phyloP scores from a whole-genome alignment of 2,888 invertebrate genomes.

The Xestia rhomboidea region DNA sequence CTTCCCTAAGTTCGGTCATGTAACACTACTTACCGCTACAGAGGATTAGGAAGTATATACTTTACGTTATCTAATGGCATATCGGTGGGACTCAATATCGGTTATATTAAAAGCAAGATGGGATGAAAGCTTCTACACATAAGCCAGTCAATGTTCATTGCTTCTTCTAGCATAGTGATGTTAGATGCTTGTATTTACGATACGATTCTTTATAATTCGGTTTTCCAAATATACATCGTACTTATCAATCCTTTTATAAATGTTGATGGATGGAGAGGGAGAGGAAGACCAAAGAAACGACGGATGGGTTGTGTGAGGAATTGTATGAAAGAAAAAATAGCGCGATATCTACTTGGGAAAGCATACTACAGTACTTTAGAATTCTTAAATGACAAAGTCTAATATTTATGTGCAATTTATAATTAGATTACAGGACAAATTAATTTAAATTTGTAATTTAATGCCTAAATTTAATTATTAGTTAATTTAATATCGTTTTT shows the following conservation, averaged over 20 bases:
- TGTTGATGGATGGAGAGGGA: too few relatives aligned
- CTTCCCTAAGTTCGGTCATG: slow-evolving; percentile 30
- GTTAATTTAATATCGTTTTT: too few relatives aligned
- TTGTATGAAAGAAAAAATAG: too few relatives aligned
- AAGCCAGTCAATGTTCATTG: neutral
- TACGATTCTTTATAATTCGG: neutral
- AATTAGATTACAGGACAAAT: too few relatives aligned
- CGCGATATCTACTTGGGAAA: too few relatives aligned
- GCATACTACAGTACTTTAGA: too few relatives aligned
- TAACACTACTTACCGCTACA: slow-evolving; percentile 33
- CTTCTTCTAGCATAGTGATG: neutral
- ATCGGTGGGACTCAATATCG: slow-evolving; percentile 20
- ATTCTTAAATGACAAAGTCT: too few relatives aligned
- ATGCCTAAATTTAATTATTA: too few relatives aligned
- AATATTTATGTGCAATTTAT: too few relatives aligned
- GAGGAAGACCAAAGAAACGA: too few relatives aligned
- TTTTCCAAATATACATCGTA: neutral
- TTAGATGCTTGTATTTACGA: neutral
- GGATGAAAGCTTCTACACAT: slow-evolving; percentile 32
- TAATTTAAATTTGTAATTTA: too few relatives aligned
- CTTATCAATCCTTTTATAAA: neutral
- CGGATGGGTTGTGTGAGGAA: too few relatives aligned
- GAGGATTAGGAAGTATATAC: slow-evolving; percentile 46
- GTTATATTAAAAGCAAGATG: slow-evolving; percentile 38
- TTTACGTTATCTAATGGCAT: slow-evolving; percentile 46